Evolutionary conservation across 2,113 vertebrate species (phyloP).

Genomic region (Tursiops truncatus): DNA sequence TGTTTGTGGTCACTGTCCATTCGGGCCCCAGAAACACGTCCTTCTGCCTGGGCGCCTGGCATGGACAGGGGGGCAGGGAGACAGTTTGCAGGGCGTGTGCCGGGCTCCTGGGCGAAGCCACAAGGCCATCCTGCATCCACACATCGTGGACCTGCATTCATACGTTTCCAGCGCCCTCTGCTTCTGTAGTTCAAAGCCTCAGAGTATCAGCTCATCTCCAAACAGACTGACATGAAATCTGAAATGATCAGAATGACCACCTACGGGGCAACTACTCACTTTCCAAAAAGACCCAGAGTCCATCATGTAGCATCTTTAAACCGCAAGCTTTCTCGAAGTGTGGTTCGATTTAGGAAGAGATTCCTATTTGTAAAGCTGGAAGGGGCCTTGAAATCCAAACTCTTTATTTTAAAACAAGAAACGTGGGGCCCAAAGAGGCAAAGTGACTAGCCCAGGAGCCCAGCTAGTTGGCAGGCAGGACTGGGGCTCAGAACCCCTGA

Average conservation of each 20-base stretch:
- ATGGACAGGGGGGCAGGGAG: background rate
- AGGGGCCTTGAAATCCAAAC: background rate
- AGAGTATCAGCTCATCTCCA: background rate
- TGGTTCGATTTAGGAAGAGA: background rate
- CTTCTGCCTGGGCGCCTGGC: background rate
- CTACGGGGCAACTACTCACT: background rate
- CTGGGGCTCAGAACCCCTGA: background rate
- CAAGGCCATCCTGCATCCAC: background rate
- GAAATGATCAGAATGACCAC: background rate
- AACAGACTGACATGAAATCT: background rate
- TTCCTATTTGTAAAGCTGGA: background rate
- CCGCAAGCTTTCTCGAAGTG: background rate
- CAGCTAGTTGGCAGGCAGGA: background rate
- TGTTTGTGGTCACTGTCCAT: background rate
- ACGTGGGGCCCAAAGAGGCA: background rate
- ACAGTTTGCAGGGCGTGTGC: rapidly evolving
- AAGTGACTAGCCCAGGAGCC: background rate
- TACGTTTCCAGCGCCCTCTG: background rate
- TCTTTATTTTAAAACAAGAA: background rate
- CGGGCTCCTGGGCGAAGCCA: background rate
- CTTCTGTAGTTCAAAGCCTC: background rate
- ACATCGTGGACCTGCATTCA: background rate
- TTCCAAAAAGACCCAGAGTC: background rate
- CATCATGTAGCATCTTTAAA: background rate
- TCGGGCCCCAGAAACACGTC: too few species aligned